Conservation (phyloP, 2,888 invertebrate genomes). For the Eledona agricola region DNA sequence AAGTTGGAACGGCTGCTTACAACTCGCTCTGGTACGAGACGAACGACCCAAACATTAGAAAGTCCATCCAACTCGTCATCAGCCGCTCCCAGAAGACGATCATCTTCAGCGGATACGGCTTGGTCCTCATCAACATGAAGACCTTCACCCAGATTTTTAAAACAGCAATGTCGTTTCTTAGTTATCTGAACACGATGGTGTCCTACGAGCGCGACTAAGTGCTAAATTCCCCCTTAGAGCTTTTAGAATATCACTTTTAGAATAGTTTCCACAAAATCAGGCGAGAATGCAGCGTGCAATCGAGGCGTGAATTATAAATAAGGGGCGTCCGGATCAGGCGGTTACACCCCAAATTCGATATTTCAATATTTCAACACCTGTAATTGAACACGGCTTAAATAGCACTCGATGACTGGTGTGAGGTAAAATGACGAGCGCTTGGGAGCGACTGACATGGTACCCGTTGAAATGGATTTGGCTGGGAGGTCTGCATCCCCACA, state of each 20-base stretch:
- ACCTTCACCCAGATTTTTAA: slow-evolving; percentile 27
- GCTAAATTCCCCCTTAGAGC: background rate
- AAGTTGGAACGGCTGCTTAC: slow-evolving; percentile 13
- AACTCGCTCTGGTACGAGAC: slow-evolving; percentile 18
- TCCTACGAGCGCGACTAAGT: slow-evolving; percentile 2
- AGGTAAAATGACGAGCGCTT: slow-evolving; percentile 1
- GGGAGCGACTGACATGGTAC: slow-evolving; percentile 6
- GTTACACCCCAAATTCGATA: no score
- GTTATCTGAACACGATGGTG: slow-evolving; percentile 19
- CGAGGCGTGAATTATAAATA: background rate
- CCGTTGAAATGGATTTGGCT: slow-evolving; percentile 10
- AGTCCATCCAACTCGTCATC: slow-evolving; percentile 6
- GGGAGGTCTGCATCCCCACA: slow-evolving; percentile 17
- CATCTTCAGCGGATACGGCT: slow-evolving; percentile 13
- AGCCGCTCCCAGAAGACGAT: slow-evolving; percentile 9
- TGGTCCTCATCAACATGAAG: slow-evolving; percentile 18
- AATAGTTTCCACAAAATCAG: slow-evolving; percentile 3
- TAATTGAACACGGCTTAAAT: no score
- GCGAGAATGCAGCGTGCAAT: slow-evolving; percentile 2
- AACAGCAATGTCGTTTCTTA: slow-evolving; percentile 17
- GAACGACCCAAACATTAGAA: background rate
- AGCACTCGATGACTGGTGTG: no score
- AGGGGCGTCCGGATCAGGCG: no score
- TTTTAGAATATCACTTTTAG: slow-evolving; percentile 1
- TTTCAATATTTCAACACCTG: no score